phyloP scores from a whole-genome alignment of 2,888 invertebrate species.

The Linnaemya tessellans region DNA sequence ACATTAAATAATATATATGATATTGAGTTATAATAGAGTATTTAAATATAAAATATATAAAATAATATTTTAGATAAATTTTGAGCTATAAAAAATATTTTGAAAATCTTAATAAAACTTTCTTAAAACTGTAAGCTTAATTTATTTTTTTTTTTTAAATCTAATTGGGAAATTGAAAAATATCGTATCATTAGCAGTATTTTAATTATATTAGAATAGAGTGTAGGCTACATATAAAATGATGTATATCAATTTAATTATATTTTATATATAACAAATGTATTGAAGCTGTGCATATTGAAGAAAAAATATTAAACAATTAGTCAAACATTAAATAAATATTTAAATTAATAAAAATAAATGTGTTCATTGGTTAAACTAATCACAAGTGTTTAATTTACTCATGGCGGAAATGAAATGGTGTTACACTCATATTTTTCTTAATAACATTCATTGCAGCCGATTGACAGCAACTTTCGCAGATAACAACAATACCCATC shows the following conservation, averaged over 20 bases:
- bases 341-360: constrained; percentile 59
- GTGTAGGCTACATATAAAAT: constrained; percentile 31
- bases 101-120: not conserved
- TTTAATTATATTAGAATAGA: constrained; percentile 15
- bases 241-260: constrained; percentile 10
- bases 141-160: not conserved
- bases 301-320: not conserved
- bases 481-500: not conserved
- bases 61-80: constrained; percentile 40
- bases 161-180: constrained; percentile 25
- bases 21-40: constrained; percentile 14
- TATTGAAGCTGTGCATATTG: constrained; percentile 62
- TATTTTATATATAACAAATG: constrained; percentile 32
- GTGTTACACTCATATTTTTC: not conserved
- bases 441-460: constrained; percentile 5
- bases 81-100: not conserved
- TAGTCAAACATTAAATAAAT: constrained; percentile 57
- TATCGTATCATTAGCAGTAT: constrained; percentile 35
- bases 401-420: not conserved
- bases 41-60: not conserved
- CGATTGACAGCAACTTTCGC: not conserved
- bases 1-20: constrained; percentile 40
- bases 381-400: not conserved
- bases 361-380: constrained; percentile 67
- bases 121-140: not conserved